phyloP scores from a whole-genome alignment of 2,797 vertebrate species.

The Esox lucius region DNA sequence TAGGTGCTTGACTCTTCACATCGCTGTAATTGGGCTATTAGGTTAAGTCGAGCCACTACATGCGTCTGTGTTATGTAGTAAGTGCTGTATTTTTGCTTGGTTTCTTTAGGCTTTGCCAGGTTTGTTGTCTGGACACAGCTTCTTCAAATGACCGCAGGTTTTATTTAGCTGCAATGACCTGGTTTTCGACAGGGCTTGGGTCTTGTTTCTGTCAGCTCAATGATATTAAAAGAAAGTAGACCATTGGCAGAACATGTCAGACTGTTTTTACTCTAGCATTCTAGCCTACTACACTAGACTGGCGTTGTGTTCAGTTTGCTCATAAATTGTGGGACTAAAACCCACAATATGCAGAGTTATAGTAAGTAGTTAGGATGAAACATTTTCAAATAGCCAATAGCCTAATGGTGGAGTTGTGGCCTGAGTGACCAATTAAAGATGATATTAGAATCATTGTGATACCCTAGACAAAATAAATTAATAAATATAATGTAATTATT shows the following conservation, averaged over 20 bases:
- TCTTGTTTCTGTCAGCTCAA: slow-evolving; percentile 40
- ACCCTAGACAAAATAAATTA: not conserved
- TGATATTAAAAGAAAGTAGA: not conserved
- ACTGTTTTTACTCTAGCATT: not conserved
- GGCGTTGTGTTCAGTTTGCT: not conserved
- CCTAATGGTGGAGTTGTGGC: not conserved
- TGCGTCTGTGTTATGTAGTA: not conserved
- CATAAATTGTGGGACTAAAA: too few species aligned
- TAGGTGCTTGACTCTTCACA: not conserved
- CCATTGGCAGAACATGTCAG: not conserved
- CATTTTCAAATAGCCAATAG: not conserved
- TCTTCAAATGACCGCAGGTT: slow-evolving; percentile 54
- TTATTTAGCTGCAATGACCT: slow-evolving; percentile 59
- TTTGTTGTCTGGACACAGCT: slow-evolving; percentile 49
- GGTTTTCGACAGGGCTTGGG: slow-evolving; percentile 21
- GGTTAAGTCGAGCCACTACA: not conserved
- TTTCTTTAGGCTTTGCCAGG: not conserved
- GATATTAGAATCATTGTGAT: not conserved
- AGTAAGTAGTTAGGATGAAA: not conserved
- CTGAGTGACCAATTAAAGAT: not conserved
- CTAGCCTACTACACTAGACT: not conserved
- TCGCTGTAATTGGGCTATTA: not conserved
- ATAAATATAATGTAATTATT: not conserved
- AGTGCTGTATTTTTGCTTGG: slow-evolving; percentile 17
- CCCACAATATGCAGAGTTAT: not conserved